Conservation (phyloP, 2,113 vertebrate genomes). For the Rhabdornis inornatus region DNA sequence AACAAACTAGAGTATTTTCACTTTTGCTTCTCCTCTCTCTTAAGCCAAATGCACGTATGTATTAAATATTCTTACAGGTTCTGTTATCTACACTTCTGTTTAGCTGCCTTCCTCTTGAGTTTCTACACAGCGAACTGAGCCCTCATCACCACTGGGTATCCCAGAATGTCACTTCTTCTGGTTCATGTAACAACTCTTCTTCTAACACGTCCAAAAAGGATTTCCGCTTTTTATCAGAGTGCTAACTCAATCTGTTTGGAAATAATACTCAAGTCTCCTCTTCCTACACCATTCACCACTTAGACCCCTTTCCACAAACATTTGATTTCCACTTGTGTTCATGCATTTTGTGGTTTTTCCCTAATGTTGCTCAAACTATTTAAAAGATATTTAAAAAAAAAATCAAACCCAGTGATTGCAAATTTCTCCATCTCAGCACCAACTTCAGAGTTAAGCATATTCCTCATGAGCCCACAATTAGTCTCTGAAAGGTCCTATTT, state of each 20-base stretch:
- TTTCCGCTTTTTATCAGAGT: not conserved
- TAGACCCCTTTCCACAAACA: not conserved
- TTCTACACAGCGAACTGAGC: not conserved
- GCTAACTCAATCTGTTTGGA: not conserved
- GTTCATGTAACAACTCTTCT: not conserved
- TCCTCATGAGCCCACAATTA: not conserved
- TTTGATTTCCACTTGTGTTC: not conserved
- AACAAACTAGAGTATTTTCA: not conserved
- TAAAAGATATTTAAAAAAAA: not conserved
- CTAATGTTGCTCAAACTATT: not conserved
- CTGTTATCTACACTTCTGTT: not conserved
- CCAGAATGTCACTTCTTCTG: not conserved
- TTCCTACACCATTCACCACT: not conserved
- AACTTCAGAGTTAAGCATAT: not conserved
- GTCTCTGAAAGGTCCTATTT: not conserved
- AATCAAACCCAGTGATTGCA: not conserved
- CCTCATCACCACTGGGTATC: not conserved
- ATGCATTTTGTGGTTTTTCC: not conserved
- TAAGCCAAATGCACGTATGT: not conserved
- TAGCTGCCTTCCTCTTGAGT: not conserved
- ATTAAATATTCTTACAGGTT: not conserved
- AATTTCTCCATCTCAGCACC: not conserved
- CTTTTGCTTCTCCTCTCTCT: not conserved
- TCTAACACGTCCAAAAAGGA: not conserved
- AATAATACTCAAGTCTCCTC: not conserved